These are phyloP conservation scores for Epistrophe eligans DNA, from an alignment of 2,888 invertebrate species.

Conservation along the genomic window DNA sequence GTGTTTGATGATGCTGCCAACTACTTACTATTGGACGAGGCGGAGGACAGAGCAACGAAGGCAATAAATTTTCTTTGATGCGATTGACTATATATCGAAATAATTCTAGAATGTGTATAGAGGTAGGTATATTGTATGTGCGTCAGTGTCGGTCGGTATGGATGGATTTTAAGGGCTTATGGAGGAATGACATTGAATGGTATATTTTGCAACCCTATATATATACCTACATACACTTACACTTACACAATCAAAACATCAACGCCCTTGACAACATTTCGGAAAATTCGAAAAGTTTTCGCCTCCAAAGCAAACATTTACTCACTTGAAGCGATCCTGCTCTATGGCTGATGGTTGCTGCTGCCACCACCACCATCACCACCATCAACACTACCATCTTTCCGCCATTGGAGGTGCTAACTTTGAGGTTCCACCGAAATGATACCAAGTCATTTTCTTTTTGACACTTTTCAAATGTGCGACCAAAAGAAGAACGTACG, in stretches of 20 bases:
- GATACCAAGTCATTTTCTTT: conserved; percentile 74
- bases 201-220: not conserved
- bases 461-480: conserved; percentile 73
- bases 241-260: conserved; percentile 53
- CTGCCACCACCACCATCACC: not conserved
- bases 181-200: not conserved
- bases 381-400: not conserved
- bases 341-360: conserved; percentile 35
- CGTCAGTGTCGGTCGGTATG: not conserved
- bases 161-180: not conserved
- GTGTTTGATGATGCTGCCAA: conserved; percentile 35
- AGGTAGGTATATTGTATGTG: not conserved
- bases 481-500: conserved; percentile 42
- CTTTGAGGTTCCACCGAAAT: conserved; percentile 41
- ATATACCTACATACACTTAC: no score
- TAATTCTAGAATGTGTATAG: conserved; percentile 35
- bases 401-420: conserved; percentile 57
- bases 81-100: conserved; percentile 68
- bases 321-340: conserved; percentile 57
- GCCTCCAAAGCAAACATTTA: conserved; percentile 74
- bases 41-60: conserved; percentile 37
- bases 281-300: conserved; percentile 75
- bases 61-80: conserved; percentile 74
- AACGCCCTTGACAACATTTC: conserved; percentile 69
- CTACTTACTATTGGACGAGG: conserved; percentile 7